Evolutionary conservation across 2,113 vertebrate species (phyloP).

Genomic region (Raja brachyura): DNA sequence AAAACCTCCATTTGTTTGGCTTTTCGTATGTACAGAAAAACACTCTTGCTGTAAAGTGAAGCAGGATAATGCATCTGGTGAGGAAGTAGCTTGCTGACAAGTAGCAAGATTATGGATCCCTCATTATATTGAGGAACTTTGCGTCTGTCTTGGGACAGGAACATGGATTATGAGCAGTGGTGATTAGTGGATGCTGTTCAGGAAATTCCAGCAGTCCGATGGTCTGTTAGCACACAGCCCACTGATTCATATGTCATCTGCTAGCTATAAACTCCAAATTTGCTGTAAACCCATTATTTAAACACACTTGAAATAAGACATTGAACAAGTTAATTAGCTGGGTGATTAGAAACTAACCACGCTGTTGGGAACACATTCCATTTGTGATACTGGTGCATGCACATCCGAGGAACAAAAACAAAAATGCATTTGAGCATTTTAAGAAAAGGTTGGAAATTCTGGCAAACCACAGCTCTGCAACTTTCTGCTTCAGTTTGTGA

Average conservation of each 20-base stretch:
- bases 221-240: constrained; percentile 59
- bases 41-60: background rate
- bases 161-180: constrained; percentile 46
- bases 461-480: constrained; percentile 47
- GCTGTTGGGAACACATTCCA: constrained; percentile 59
- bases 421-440: constrained; percentile 42
- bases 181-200: constrained; percentile 48
- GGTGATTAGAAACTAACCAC: constrained; percentile 62
- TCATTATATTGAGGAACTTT: constrained; percentile 35
- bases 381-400: constrained; percentile 57
- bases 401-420: constrained; percentile 49
- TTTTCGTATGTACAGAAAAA: background rate
- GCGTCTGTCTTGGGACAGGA: constrained; percentile 35
- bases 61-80: background rate
- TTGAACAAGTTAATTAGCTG: constrained; percentile 39
- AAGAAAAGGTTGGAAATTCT: constrained; percentile 46
- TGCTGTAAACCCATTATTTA: constrained; percentile 41
- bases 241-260: constrained; percentile 55
- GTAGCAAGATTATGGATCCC: constrained; percentile 8
- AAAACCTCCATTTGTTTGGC: background rate
- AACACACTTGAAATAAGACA: constrained; percentile 40
- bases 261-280: constrained; percentile 46
- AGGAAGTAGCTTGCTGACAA: constrained; percentile 27
- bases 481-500: constrained; percentile 56
- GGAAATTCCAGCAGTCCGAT: constrained; percentile 71